Evolutionary conservation across 1,140 invertebrate genomes (phyloP).

Genomic region (Neodiprion virginianus): DNA sequence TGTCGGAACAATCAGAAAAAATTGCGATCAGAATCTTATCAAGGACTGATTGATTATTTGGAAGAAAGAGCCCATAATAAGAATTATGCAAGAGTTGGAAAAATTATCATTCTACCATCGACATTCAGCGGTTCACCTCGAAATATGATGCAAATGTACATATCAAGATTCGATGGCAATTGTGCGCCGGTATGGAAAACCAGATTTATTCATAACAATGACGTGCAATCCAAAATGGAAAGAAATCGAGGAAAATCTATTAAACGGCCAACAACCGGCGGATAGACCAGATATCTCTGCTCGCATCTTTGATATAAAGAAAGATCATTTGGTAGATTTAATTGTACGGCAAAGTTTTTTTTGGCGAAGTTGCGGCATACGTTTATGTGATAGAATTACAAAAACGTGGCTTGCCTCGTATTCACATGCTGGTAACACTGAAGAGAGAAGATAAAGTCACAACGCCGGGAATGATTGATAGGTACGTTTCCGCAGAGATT

Average conservation of each 20-base stretch:
- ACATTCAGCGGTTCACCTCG: constrained; percentile 48
- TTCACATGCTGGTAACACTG: constrained; percentile 26
- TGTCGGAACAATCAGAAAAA: constrained; percentile 23
- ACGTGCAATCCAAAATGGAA: constrained; percentile 60
- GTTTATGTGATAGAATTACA: constrained; percentile 36
- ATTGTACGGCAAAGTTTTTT: constrained; percentile 17
- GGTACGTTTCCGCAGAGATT: constrained; percentile 24
- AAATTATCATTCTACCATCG: constrained; percentile 45
- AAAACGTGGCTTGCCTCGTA: constrained; percentile 25
- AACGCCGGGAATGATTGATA: constrained; percentile 27
- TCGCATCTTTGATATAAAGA: constrained; percentile 30
- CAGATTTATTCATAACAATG: constrained; percentile 52
- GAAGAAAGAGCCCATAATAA: constrained; percentile 10
- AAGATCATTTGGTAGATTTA: constrained; percentile 24
- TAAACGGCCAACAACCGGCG: constrained; percentile 42
- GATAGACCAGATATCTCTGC: constrained; percentile 43
- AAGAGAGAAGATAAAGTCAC: constrained; percentile 26
- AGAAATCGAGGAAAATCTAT: constrained; percentile 43
- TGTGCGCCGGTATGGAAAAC: constrained; percentile 50
- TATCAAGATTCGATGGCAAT: constrained; percentile 54
- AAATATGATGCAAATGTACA: constrained; percentile 51
- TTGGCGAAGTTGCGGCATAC: constrained; percentile 5
- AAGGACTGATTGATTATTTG: constrained; percentile 27
- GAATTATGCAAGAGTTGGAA: constrained; percentile 23
- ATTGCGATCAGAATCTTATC: constrained; percentile 17